Evolutionary conservation across 2,113 vertebrate genomes (phyloP), one percentile per base, ranked within the genome.

Genomic region (Lipotes vexillifer): DNA sequence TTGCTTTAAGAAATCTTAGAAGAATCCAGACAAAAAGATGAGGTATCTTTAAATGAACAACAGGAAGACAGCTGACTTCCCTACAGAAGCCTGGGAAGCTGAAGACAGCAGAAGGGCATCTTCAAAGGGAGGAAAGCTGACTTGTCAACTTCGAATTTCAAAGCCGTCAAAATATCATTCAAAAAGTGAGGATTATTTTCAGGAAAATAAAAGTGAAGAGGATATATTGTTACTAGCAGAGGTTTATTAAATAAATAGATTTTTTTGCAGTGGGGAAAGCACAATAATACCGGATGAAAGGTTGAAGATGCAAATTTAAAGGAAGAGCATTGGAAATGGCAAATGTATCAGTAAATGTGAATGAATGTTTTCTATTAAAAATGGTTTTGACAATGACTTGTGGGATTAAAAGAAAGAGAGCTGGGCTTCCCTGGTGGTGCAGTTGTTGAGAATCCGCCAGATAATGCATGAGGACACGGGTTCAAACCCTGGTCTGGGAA

Each of bases 101-200:
- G 33, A 49, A 46, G 38, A 5, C 41, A 17, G n/a, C 10, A 29
- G 2, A n/a, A 29, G 0, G 44, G 2, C 1, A 10, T 21, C 14
- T 75, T 69, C 11, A 27, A 81, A 83, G 8, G 27, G 18, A 27
- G 2, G 31, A 27, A 29, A 52, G 31, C 18, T 14, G 17, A 9
- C 36, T 29, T 59, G n/a, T 41, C 52, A 33, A 38, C 8, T n/a
- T 33, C 15, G 25, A 71, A 55, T 77, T 77, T 13, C 31, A 68
- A 77, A 55, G 11, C 8, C 25, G 38, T 77, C 29, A 75, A 69
- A 90, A 85, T 8, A 38, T 41, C 66, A 27, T 33, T 57, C n/a
- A 29, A 52, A 57, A 52, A 36, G 23, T 14, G 44, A 95, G 72
- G 8, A 86, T 21, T 49, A 14, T 41, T 96, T 82, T 75, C 59